Conservation (phyloP, 2,113 vertebrate species). For the Aspidoscelis tigris region DNA sequence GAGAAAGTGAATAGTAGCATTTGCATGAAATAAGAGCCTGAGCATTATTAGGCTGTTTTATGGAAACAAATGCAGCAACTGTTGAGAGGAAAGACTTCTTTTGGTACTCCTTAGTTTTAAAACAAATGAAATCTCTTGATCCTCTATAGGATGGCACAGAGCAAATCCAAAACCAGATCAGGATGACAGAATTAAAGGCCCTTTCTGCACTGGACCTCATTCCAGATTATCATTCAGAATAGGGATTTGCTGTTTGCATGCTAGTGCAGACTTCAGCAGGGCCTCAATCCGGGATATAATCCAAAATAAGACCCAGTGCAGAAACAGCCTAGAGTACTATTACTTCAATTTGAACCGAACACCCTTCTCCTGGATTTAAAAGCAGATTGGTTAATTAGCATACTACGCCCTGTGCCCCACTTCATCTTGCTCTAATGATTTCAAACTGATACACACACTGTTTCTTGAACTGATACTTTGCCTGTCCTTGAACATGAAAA, state of each 20-base stretch:
- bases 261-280: no score
- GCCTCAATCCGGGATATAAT: no score
- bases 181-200: background rate
- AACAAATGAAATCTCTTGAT: background rate
- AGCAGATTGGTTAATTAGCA: background rate
- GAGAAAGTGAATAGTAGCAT: background rate
- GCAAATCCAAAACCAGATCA: background rate
- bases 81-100: background rate
- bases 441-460: background rate
- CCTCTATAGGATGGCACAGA: background rate
- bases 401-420: background rate
- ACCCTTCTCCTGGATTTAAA: background rate
- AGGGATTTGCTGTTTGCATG: no score
- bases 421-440: background rate
- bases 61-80: background rate
- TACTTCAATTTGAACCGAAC: no score
- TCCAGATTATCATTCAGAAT: no score
- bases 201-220: background rate
- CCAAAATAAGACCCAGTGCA: no score
- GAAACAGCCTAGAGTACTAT: no score
- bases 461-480: background rate
- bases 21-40: background rate
- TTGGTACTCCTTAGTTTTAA: background rate
- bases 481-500: accelerated
- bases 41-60: background rate